Evolutionary conservation across 1,140 invertebrate species (phyloP).

Genomic region (Bombus picipes): DNA sequence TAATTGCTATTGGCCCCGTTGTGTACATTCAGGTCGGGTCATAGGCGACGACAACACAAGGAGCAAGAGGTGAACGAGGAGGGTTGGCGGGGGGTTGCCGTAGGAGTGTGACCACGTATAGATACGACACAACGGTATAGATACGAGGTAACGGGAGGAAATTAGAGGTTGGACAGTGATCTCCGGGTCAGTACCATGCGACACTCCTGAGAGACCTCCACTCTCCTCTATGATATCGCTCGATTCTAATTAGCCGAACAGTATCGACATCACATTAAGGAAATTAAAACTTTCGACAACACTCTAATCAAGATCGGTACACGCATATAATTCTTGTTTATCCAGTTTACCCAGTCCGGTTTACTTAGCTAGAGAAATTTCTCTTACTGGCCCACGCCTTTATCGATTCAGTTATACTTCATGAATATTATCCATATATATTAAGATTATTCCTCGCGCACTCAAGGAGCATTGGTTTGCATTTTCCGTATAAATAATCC

Average conservation of each 20-base stretch:
- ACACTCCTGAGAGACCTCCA: conserved; percentile 37
- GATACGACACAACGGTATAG: conserved; percentile 63
- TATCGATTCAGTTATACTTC: conserved; percentile 10
- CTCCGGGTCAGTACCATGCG: conserved; percentile 50
- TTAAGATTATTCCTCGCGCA: not conserved
- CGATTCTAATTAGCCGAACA: conserved; percentile 71
- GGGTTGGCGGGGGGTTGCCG: not conserved
- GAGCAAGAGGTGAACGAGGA: conserved; percentile 28
- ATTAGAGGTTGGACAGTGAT: conserved; percentile 68
- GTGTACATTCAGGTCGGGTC: conserved; percentile 66
- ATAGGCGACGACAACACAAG: conserved; percentile 63
- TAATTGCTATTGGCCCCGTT: conserved; percentile 69
- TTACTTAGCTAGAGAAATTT: not conserved
- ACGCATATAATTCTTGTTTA: conserved; percentile 48
- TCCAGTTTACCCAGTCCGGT: conserved; percentile 62
- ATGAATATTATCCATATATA: not conserved
- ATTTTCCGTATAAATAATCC: conserved; percentile 1
- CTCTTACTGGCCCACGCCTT: conserved; percentile 2
- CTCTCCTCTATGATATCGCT: conserved; percentile 56
- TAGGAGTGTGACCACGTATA: conserved; percentile 61
- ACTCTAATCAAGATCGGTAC: not conserved
- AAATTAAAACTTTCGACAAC: conserved; percentile 72
- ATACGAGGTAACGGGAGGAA: conserved; percentile 69
- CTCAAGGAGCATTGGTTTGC: conserved; percentile 24
- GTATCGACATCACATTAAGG: conserved; percentile 69